Conservation (phyloP, 2,113 vertebrate genomes). For the Pedetes capensis region DNA sequence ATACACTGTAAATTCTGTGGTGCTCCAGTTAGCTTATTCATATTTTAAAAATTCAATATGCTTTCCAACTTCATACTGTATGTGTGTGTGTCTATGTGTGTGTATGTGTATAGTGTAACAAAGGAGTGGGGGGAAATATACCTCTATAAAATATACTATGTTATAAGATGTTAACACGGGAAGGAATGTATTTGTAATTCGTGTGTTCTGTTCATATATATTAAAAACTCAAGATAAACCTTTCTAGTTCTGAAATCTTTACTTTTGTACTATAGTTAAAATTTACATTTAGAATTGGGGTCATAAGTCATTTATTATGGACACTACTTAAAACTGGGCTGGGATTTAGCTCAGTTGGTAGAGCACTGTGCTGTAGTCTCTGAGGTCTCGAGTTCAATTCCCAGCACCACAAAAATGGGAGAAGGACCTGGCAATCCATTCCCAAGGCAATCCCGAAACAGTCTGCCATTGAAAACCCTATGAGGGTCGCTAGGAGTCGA, state of each 20-base stretch:
- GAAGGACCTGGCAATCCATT: no score
- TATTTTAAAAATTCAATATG: neutral
- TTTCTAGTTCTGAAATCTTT: slow-evolving; percentile 37
- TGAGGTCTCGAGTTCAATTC: no score
- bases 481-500: no score
- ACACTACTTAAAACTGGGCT: no score
- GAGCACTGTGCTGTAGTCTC: no score
- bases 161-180: neutral
- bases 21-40: neutral
- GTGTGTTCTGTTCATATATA: neutral
- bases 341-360: no score
- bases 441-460: no score
- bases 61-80: neutral
- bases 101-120: neutral
- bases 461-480: no score
- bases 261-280: neutral
- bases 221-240: neutral
- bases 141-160: neutral
- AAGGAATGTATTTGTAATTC: neutral
- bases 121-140: no score
- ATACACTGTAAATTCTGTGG: neutral
- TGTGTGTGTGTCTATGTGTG: no score
- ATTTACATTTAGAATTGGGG: neutral
- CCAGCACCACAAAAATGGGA: no score
- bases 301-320: neutral